Base-by-base conservation (phyloP, 2,888 invertebrate genomes). In the Ligdia adustata region DNA sequence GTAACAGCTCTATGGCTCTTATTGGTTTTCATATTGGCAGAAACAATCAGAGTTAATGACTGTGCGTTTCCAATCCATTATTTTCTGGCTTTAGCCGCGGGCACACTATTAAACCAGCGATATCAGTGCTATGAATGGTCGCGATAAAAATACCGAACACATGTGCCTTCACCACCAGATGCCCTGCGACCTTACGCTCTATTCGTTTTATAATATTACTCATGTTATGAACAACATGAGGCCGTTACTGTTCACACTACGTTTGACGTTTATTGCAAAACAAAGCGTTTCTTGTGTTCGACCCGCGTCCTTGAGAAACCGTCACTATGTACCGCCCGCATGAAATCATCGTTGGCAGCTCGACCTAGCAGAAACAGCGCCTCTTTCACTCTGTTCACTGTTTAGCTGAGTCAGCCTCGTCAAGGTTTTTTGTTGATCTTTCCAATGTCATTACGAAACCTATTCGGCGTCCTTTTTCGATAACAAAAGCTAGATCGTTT, bases 141-240 rank as follows among this genome's bases (percentile, higher is more conserved):
- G 52, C 63, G 86, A 84, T 87, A 88, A 85, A 86, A 87, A 88
- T 82, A 84, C 79, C 79, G 60, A 75, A 68, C 85, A 86, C 79
- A 83, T 83, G 82, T 73, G 72, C 69, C 72, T 60, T 66, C 61
- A 60, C 64, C 69, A 78, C 88, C 89, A 88, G 88, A 88, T 88
- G 88, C 88, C 88, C 84, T 81, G 83, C 77, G 85, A 88, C 84
- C 86, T 85, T 83, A 84, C 77, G 67, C 64, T 68, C 63, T 55
- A 70, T 62, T 63, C 68, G 68, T 66, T 81, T 75, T 74, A 74
- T 67, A 76, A 64, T 72, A 63, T 56, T 55, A 59, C 60, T 56
- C 57, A 53, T 69, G 75, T 71, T 69, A 74, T 70, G 64, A 65
- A 72, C 68, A 28, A 52, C 78, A 80, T 75, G 70, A 69, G 63